Conservation (phyloP, 1,140 invertebrate genomes). For the Sesamia nonagrioides region DNA sequence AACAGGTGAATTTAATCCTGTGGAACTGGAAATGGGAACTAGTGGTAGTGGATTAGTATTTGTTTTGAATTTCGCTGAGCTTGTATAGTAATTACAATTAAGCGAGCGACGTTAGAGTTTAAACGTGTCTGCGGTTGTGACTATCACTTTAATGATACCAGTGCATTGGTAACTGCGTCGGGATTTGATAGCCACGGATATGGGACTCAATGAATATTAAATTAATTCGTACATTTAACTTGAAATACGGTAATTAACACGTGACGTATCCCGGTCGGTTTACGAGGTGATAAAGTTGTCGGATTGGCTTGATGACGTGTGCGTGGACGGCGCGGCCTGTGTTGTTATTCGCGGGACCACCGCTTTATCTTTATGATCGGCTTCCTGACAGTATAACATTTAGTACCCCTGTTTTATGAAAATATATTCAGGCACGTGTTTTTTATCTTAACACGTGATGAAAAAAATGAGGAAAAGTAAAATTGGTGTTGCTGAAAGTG, state of each 20-base stretch:
- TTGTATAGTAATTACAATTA: slow-evolving; percentile 41
- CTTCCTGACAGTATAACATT: slow-evolving; percentile 55
- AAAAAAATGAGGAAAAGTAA: slow-evolving; percentile 3
- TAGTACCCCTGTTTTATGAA: neutral
- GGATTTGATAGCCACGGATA: slow-evolving; percentile 63
- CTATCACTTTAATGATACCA: slow-evolving; percentile 43
- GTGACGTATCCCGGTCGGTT: slow-evolving; percentile 57
- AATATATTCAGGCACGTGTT: neutral
- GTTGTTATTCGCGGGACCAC: slow-evolving; percentile 43
- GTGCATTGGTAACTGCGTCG: slow-evolving; percentile 34
- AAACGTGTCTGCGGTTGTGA: slow-evolving; percentile 36
- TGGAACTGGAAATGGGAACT: slow-evolving; percentile 6
- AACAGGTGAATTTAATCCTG: neutral
- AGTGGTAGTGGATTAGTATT: slow-evolving; percentile 21
- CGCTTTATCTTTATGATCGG: slow-evolving; percentile 70
- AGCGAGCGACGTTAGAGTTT: slow-evolving; percentile 30
- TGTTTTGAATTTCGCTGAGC: slow-evolving; percentile 17
- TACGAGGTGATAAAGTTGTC: slow-evolving; percentile 71
- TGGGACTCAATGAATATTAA: slow-evolving; percentile 66
- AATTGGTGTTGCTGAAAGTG: neutral
- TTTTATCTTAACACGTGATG: slow-evolving; percentile 6
- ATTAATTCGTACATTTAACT: slow-evolving; percentile 67
- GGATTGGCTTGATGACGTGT: slow-evolving; percentile 55
- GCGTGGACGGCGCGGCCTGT: slow-evolving; percentile 46
- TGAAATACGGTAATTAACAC: slow-evolving; percentile 67